Base-by-base conservation (phyloP, 2,113 vertebrate genomes). In the Alexandromys fortis region DNA sequence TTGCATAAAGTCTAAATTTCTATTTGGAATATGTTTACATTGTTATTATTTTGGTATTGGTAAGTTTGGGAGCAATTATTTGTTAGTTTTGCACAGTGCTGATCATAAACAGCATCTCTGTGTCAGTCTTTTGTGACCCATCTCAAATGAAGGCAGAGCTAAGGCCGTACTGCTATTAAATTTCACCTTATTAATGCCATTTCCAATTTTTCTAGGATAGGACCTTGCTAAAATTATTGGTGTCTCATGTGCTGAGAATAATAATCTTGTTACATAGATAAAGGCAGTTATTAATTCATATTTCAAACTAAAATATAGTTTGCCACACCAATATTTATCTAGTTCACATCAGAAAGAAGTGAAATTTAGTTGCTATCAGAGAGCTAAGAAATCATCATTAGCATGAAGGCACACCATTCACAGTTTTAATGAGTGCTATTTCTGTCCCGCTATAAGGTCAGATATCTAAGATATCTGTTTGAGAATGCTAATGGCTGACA, bases 351-450 rank as follows among this genome's bases (percentile, higher is more conserved):
- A 78, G 22, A 42, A 89, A 73, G 2, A 75, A 85, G 49, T 79
- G 63, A 97, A 95, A 82, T 85, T 45, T 67, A 65, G 38, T 30
- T 83, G 16, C 75, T 58, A 47, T 7, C 5, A 38, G 26, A 90
- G 68, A 70, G 33, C 30, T 73, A 65, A 86, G 77, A 91, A 93
- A 68, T n/a, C 33, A 47, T 86, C 7, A 22, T 90, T 92, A 95
- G 19, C 72, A 61, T 22, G 55, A 81, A 85, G 24, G 92, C 19
- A 86, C 7, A n/a, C 9, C 45, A 70, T 63, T 79, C 65, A 55
- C 42, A 83, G 42, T 94, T 95, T 73, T 94, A 92, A 52, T 47
- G 89, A 70, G 77, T 79, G n/a, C n/a, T 96, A 95, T 95, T 96
- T 96, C 72, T 96, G 65, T 52, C 73, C 45, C 38, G 47, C 5